A percentile compares a stretch with the other conserved stretches of the same genome.
Conservation (phyloP, 2,888 invertebrate species). For the Rugalucina vietnamica region DNA sequence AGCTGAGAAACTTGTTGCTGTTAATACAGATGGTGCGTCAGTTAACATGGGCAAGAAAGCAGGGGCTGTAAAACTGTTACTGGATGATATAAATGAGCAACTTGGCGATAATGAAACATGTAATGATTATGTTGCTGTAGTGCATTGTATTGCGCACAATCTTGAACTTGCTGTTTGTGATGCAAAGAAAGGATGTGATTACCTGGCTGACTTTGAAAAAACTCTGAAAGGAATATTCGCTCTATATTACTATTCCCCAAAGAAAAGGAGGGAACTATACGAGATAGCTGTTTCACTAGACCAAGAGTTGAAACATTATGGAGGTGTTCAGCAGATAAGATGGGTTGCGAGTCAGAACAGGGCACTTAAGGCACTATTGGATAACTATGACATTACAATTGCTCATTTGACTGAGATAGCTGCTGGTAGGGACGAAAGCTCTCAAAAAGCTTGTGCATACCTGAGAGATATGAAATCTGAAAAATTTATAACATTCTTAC, state of each 20-base stretch:
- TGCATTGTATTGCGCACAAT: conserved; percentile 4
- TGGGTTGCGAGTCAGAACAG: conserved; percentile 49
- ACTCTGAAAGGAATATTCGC: conserved; percentile 43
- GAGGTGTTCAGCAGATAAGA: conserved; percentile 34
- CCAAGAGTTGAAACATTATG: conserved; percentile 36
- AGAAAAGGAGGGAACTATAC: conserved; percentile 41
- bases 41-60: conserved; percentile 44
- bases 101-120: conserved; percentile 1
- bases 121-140: conserved; percentile 7
- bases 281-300: conserved; percentile 27
- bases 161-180: conserved; percentile 34
- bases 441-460: conserved; percentile 18
- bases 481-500: conserved; percentile 25
- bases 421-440: conserved; percentile 18
- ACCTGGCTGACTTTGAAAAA: conserved; percentile 41
- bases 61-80: conserved; percentile 42
- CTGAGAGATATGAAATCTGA: conserved; percentile 17
- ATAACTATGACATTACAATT: conserved; percentile 40
- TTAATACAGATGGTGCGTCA: conserved; percentile 48
- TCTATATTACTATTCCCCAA: conserved; percentile 44
- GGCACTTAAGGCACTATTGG: conserved; percentile 32
- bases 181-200: conserved; percentile 29
- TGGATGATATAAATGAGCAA: conserved; percentile 17
- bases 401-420: conserved; percentile 43
- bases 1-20: conserved; percentile 26